Conservation (phyloP, 2,113 vertebrate genomes). For the Mobula hypostoma region DNA sequence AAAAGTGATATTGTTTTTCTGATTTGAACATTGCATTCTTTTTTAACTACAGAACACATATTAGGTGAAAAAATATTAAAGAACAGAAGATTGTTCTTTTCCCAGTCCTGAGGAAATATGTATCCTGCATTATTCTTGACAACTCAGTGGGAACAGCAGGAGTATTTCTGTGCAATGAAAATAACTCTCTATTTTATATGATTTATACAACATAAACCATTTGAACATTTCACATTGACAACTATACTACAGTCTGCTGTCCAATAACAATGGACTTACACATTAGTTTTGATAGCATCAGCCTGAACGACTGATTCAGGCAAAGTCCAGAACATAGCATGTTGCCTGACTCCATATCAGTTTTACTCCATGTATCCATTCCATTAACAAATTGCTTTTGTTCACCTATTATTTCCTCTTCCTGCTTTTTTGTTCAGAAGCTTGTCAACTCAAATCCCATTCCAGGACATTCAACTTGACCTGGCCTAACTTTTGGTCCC, state of each 20-base stretch:
- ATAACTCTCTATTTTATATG: background rate
- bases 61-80: background rate
- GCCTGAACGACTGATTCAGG: background rate
- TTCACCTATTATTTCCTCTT: background rate
- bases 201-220: background rate
- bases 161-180: background rate
- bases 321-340: background rate
- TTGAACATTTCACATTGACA: background rate
- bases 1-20: background rate
- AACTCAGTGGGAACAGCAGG: background rate
- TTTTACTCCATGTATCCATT: background rate
- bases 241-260: background rate
- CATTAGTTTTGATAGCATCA: background rate
- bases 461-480: background rate
- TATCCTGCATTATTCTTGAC: background rate
- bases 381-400: background rate
- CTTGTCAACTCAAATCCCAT: background rate
- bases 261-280: background rate
- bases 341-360: background rate
- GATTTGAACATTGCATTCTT: background rate
- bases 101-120: background rate
- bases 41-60: background rate
- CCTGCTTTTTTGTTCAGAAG: background rate
- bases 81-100: background rate
- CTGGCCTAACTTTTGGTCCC: background rate